Evolutionary conservation across 2,888 invertebrate genomes (phyloP), one percentile per base, ranked within the genome.

Genomic region (Arge pagana): DNA sequence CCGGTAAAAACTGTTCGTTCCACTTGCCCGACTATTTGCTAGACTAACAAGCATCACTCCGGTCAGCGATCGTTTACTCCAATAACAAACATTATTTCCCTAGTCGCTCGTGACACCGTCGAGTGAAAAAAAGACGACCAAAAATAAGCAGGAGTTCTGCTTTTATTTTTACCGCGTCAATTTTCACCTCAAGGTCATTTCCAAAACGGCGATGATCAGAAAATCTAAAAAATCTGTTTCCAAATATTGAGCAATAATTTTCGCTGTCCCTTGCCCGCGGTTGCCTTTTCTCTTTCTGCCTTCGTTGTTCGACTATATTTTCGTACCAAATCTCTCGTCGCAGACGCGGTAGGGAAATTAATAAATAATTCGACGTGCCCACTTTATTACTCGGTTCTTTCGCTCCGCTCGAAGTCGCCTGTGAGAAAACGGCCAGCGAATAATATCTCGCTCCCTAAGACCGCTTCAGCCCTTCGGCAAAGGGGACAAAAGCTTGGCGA

Each of bases 361-460:
- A 62, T 64, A 64, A 64, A 64, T 60, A 64, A 64, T 55, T n/a
- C n/a, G n/a, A 53, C 48, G 55, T 56, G 55, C 52, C 56, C 56
- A 55, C 60, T 61, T 62, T 61, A 62, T 58, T 52, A 55, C 54
- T 48, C 31, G 54, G 41, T 55, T 59, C 59, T 59, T 51, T 52
- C 43, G 58, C 58, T 60, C 56, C 55, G 48, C 51, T 54, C 43
- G 21, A 19, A 19, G 18, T 19, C 21, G 21, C 11, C 19, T n/a
- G n/a, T n/a, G n/a, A n/a, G n/a, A n/a, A n/a, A 16, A 16, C 11
- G n/a, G 19, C 21, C 19, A 11, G 41, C 50, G 35, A 53, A 55
- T 54, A 62, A 65, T 63, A 60, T 58, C 57, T 23, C 39, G 41
- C 36, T 39, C 50, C 41, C 48, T 31, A 48, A 36, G 53, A 42